Base-by-base conservation (phyloP, 2,888 invertebrate species). In the Cosmopolites sordidus region DNA sequence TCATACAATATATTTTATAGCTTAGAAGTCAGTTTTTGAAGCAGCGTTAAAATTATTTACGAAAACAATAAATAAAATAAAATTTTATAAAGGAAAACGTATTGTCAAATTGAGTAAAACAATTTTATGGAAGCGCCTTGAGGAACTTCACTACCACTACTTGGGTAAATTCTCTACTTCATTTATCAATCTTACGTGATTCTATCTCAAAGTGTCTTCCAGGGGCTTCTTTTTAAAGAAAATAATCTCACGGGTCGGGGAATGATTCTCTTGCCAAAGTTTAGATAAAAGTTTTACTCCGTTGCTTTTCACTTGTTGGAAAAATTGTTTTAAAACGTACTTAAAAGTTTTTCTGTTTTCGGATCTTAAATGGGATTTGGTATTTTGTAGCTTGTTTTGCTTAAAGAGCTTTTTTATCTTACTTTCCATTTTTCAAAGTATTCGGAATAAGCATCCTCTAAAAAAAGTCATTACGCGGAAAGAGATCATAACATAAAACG, bases 111-210 rank as follows among this genome's bases (percentile, higher is more conserved):
- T n/a, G 16, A 41, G 16, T 41, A 41, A 41, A 18, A 41, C 16
- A 41, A 41, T 41, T 41, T 41, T 18, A 16, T 16, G 11, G 17
- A 41, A 41, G 17, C n/a, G 17, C 41, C 41, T 16, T 11, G 17
- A 41, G 41, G 16, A 41, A 16, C 17, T 41, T 17, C 18, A 41
- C 41, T 41, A 16, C 41, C 41, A 17, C 17, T 17, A 41, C 41
- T 41, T n/a, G 17, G 33, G 33, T 33, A 41, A 41, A 41, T 41
- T 46, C 40, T 42, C 37, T 30, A 30, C 48, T 17, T 58, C 53
- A 55, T 56, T 56, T 55, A 55, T 58, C 58, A 58, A 52, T 48
- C 48, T 51, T 43, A 46, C 38, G 55, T 52, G 54, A 52, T 58
- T 55, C 48, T 42, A 44, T 43, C 42, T 37, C 27, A 38, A 30